Conservation (phyloP, 2,113 vertebrate species). For the Campylorhamphus procurvoides region DNA sequence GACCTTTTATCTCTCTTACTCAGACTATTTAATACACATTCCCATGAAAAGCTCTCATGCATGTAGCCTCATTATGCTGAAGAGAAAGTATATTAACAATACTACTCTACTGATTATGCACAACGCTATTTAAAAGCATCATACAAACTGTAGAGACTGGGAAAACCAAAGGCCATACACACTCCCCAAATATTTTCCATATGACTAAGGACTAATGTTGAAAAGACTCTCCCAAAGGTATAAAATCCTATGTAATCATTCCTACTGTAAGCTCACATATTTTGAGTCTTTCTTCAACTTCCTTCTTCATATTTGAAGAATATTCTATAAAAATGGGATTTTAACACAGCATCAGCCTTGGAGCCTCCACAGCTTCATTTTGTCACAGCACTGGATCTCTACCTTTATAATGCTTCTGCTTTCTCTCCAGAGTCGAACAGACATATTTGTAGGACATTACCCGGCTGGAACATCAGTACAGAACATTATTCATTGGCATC, state of each 20-base stretch:
- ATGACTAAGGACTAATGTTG: not conserved
- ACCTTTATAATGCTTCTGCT: not conserved
- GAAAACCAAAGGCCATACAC: not conserved
- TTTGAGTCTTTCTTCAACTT: not conserved
- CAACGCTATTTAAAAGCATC: not conserved
- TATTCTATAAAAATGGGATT: not conserved
- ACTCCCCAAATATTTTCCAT: not conserved
- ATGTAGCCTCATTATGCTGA: not conserved
- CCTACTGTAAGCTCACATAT: not conserved
- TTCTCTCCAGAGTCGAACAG: slow-evolving; percentile 14
- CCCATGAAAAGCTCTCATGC: not conserved
- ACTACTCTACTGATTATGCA: not conserved
- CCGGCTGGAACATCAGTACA: slow-evolving; percentile 35
- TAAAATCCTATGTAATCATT: not conserved
- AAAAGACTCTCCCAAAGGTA: not conserved
- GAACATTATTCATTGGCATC: slow-evolving; percentile 13
- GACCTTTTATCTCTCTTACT: not conserved
- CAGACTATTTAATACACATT: not conserved
- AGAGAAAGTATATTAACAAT: not conserved
- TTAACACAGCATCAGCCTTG: not conserved
- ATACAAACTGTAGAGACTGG: not conserved
- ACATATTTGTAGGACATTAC: not conserved
- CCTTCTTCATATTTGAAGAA: not conserved
- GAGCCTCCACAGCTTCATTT: not conserved
- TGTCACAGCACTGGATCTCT: not conserved